These are phyloP conservation scores for Montipora cactus DNA, from an alignment of 64 coral and sea anemone species.

Conservation along the genomic window DNA sequence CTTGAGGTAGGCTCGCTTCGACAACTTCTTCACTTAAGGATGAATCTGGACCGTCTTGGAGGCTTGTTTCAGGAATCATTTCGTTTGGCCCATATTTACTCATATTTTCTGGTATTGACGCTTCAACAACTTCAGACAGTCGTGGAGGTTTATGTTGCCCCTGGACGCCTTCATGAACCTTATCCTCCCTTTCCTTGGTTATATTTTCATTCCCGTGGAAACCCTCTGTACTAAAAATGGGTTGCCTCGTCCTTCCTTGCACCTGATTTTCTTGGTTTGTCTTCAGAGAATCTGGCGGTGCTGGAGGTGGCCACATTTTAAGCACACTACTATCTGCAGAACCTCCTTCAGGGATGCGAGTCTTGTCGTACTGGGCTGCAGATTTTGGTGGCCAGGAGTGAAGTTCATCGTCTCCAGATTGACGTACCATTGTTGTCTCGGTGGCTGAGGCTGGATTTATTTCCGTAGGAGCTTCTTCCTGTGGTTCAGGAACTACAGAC, in stretches of 20 bases:
- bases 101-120: neutral
- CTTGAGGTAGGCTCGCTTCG: neutral
- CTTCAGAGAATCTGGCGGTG: conserved; percentile 32
- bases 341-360: neutral
- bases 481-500: conserved; percentile 14
- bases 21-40: neutral
- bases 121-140: neutral
- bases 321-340: neutral
- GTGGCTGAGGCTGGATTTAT: neutral
- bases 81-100: neutral
- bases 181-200: neutral
- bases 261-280: neutral
- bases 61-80: neutral
- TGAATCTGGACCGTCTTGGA: neutral
- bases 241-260: neutral
- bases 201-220: neutral
- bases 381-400: conserved; percentile 75
- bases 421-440: neutral
- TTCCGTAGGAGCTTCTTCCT: neutral
- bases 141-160: neutral
- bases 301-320: conserved; percentile 61
- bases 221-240: neutral
- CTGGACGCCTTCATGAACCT: neutral
- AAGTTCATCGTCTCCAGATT: conserved; percentile 38
- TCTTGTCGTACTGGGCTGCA: conserved; percentile 22